Evolutionary conservation across 2,888 invertebrate species (phyloP), one percentile per base, ranked within the genome.

Genomic region (Melipona bicolor): DNA sequence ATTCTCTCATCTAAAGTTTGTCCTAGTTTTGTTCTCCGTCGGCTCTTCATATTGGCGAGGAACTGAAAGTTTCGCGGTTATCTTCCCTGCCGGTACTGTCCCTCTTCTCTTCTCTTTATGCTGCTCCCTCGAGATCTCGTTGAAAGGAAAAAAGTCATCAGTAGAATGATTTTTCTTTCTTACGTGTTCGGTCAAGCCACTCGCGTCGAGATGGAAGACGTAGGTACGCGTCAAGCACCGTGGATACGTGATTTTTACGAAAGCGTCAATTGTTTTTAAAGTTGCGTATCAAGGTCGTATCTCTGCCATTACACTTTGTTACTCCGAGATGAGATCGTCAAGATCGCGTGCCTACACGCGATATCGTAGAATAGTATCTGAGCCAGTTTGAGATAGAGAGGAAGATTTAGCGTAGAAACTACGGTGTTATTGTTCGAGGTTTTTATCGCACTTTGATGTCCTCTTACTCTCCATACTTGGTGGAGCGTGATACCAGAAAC

Each of bases 1-100:
- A 85, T 85, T 77, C 80, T 43, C 73, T 80, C 73, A 79, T 80
- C 88, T 68, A 80, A 79, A 89, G 88, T 89, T 88, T 83, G 84
- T 27, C 82, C 88, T 59, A 88, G 85, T 89, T 89, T 74, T 32
- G 61, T 43, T 72, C 70, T 24, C 54, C 68, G 32, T 43, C 76
- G 69, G n/a, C 72, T 69, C 78, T 64, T 73, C 70, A 88, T 86
- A 84, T 79, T 74, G 59, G 62, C 19, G 70, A 68, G 71, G 82
- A 88, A 80, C 79, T 81, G 64, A 80, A 89, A 89, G 79, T 89
- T 89, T 84, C 65, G 72, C 69, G 79, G 80, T 83, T 83, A 70
- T 78, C 73, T 78, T 78, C 65, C 65, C 70, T 49, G 49, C 62
- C 32, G n/a, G 49, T 52, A 27, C 52, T 43, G 9, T 17, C 65